Evolutionary conservation across 23 tunicate species (phyloP), one percentile per base, ranked within the genome.

Genomic region (Ascidia mentula): DNA sequence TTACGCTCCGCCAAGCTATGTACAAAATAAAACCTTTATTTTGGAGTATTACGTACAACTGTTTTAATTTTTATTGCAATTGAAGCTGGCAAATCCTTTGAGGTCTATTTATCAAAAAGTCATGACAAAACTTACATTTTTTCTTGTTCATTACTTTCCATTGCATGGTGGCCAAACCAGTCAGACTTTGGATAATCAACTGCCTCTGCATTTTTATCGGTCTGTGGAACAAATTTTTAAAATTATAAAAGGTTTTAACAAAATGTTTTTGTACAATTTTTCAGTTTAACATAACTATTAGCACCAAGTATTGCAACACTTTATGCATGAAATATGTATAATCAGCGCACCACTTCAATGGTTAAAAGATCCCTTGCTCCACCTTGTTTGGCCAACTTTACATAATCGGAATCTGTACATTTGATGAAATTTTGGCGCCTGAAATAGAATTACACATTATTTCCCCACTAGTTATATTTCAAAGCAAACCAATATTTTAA

Each of bases 351-450:
- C 12, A 36, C 26, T 9, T 60, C 77, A 38, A 80, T 59, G 18
- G 86, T 40, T 30, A 92, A 61, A n/a, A 92, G 60, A 92, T 87
- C 97, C 45, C 78, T 86, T 24, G 80, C 86, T 15, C 97, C 97
- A n/a, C 97, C 97, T 74, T 86, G 91, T 72, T 92, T 92, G 28
- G 97, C 87, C 6, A 92, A 71, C 69, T 87, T 92, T 38, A 92
- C 89, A 69, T 92, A 92, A 53, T 87, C 91, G 0, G 97, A 92
- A 71, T 92, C 97, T 13, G 87, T 81, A 18, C 79, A 60, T 72
- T 87, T 88, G 84, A 91, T 85, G 80, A 46, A 91, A 35, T 76
- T 72, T 31, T 80, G 72, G 32, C 75, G 53, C 75, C 84, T 86
- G 22, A 40, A 75, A 31, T 18, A 35, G 45, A 32, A 5, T 20